These are phyloP conservation scores for Drosophila imparisetae DNA, from an alignment of 2,888 invertebrate genomes.

Conservation along the genomic window DNA sequence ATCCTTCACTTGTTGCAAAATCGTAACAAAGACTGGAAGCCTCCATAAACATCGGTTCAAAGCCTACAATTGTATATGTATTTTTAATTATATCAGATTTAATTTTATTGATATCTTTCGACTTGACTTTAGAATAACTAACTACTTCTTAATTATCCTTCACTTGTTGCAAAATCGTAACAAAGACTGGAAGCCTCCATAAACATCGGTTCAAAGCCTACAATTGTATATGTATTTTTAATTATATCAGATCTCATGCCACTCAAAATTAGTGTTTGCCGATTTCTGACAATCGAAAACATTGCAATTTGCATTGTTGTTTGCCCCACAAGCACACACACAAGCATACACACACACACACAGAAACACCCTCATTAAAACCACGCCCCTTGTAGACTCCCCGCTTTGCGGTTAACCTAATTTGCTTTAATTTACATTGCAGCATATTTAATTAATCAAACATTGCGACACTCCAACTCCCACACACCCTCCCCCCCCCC, in stretches of 20 bases:
- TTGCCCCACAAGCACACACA: background rate
- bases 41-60: no score
- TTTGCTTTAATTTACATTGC: constrained; percentile 77
- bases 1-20: background rate
- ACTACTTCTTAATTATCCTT: background rate
- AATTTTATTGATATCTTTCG: background rate
- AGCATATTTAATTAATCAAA: constrained; percentile 76
- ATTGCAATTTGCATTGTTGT: constrained; percentile 26
- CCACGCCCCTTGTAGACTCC: background rate
- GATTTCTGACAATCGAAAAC: background rate
- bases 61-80: background rate
- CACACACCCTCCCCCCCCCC: background rate
- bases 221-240: background rate
- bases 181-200: background rate
- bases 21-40: background rate
- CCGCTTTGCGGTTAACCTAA: constrained; percentile 72
- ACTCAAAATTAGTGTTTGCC: background rate
- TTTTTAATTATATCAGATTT: background rate
- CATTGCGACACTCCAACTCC: constrained; percentile 31
- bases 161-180: background rate
- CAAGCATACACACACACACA: background rate
- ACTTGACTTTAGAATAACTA: background rate
- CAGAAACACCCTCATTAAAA: background rate
- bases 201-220: no score
- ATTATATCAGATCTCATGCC: background rate